phyloP scores from a whole-genome alignment of 2,888 invertebrate genomes.

The Teinopalpus imperialis region DNA sequence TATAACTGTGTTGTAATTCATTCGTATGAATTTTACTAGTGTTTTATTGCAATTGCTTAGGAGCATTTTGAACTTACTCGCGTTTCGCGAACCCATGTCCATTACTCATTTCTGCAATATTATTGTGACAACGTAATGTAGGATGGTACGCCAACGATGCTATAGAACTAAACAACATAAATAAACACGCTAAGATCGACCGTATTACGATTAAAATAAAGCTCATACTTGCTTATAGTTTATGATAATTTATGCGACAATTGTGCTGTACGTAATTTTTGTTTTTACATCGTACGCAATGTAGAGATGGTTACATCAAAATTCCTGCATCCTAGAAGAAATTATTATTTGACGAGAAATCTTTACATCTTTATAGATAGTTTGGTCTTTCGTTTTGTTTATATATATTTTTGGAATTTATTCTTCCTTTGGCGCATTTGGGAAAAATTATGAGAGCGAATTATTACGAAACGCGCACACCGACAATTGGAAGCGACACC shows the following conservation, averaged over 20 bases:
- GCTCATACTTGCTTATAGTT: neutral
- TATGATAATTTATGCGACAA: conserved; percentile 18
- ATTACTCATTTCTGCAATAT: conserved; percentile 36
- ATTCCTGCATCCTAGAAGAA: conserved; percentile 21
- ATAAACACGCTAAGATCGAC: neutral
- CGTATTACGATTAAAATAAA: neutral
- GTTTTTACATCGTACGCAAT: conserved; percentile 18
- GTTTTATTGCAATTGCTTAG: conserved; percentile 17
- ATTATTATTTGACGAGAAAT: conserved; percentile 8
- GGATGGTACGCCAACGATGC: conserved; percentile 30
- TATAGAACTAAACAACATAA: neutral
- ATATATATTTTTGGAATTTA: no score
- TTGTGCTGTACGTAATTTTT: conserved; percentile 17
- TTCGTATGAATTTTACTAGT: conserved; percentile 17
- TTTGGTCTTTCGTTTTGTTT: neutral
- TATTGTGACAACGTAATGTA: conserved; percentile 41
- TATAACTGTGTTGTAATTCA: conserved; percentile 21
- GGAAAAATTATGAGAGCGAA: no score
- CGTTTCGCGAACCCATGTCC: conserved; percentile 20
- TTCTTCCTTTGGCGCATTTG: no score
- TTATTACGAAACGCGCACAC: no score
- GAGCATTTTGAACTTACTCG: conserved; percentile 19
- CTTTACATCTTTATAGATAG: neutral
- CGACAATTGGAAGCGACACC: no score
- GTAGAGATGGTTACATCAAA: conserved; percentile 18